Conservation (phyloP, 2,113 vertebrate genomes). For the Phocoena sinus region DNA sequence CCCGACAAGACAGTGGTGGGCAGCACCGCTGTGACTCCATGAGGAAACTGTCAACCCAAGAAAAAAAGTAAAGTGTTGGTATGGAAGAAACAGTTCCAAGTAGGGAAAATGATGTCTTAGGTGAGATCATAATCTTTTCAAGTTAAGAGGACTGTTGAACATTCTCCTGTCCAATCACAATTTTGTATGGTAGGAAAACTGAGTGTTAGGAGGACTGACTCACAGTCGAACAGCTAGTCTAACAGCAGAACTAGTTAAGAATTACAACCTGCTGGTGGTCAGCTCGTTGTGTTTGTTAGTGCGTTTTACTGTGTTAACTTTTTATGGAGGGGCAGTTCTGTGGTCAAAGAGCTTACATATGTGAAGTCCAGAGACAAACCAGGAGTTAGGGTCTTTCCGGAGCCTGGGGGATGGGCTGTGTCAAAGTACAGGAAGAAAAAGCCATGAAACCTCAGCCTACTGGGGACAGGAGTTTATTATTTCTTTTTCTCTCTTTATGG, state of each 20-base stretch:
- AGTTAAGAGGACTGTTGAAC: background rate
- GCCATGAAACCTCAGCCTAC: background rate
- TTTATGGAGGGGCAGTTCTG: background rate
- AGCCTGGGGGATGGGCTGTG: accelerated
- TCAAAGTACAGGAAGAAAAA: background rate
- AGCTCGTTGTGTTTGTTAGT: background rate
- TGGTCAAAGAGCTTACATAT: background rate
- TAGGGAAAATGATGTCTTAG: background rate
- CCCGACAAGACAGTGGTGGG: background rate
- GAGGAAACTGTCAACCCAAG: background rate
- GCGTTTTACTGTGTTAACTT: background rate
- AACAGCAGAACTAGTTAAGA: background rate
- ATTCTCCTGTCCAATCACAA: background rate
- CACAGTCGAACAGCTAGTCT: background rate
- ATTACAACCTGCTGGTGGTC: background rate
- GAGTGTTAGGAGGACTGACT: background rate
- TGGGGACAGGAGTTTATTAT: background rate
- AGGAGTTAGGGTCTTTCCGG: background rate
- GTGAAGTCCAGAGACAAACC: background rate
- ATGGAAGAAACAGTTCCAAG: background rate
- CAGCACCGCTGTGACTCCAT: background rate
- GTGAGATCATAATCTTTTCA: background rate
- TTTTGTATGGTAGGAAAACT: background rate
- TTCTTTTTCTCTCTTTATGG: background rate
- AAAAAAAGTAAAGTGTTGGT: background rate